A percentile compares a stretch with the other conserved stretches of the same genome.
Evolutionary conservation across 2,113 vertebrate species (phyloP).

Genomic region (Progne subis): DNA sequence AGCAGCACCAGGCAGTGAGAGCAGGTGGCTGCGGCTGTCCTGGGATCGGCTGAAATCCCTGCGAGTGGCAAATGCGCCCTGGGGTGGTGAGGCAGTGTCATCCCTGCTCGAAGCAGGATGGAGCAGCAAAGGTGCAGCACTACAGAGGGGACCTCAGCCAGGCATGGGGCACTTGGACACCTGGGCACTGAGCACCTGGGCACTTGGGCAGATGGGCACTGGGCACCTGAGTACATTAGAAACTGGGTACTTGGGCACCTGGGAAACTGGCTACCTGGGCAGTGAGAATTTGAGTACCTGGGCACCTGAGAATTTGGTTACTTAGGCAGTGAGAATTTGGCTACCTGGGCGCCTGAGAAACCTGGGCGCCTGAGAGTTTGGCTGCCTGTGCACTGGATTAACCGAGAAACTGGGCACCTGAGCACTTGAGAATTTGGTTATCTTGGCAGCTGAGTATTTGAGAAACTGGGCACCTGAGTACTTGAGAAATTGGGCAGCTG

Average conservation of each 20-base stretch:
- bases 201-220: not conserved
- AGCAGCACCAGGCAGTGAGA: not conserved
- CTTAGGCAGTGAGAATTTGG: no score
- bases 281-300: no score
- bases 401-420: not conserved
- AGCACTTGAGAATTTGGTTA: no score
- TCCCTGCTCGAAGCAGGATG: not conserved
- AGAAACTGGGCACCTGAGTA: no score
- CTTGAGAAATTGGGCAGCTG: no score
- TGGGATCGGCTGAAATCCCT: not conserved
- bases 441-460: no score
- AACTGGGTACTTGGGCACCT: no score
- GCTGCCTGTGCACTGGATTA: no score
- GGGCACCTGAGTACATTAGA: not conserved
- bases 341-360: no score
- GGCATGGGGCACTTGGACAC: not conserved
- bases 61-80: not conserved
- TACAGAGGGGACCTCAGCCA: not conserved
- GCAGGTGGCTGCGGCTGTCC: not conserved
- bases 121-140: not conserved
- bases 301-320: no score
- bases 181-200: not conserved
- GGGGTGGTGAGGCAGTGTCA: fast-evolving
- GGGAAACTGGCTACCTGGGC: no score
- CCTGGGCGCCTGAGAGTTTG: no score